A percentile compares a stretch with the other conserved stretches of the same genome.
phyloP scores from a whole-genome alignment of 1,140 invertebrate genomes.

The Cydia pomonella region DNA sequence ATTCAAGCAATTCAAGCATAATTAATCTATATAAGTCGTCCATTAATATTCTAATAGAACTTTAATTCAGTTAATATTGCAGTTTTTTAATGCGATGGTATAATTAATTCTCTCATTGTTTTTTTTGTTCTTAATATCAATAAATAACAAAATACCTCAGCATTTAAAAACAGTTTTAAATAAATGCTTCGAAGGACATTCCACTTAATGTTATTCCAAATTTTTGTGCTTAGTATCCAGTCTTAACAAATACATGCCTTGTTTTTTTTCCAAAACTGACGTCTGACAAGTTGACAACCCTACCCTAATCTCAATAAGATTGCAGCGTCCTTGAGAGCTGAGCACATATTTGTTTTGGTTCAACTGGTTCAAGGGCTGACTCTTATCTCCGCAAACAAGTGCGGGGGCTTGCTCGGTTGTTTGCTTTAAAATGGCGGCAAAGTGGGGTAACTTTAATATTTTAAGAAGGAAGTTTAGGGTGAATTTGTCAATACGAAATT shows the following conservation, averaged over 20 bases:
- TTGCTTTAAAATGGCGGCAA: constrained; percentile 22
- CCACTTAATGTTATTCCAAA: no score
- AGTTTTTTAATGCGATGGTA: no score
- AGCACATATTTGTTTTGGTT: constrained; percentile 31
- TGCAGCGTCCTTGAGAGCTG: constrained; percentile 30
- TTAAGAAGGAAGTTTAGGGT: not conserved
- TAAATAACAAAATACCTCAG: no score
- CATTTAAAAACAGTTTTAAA: no score
- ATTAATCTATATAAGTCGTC: no score
- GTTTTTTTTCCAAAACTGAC: not conserved
- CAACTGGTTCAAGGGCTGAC: constrained; percentile 9
- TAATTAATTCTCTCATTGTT: no score
- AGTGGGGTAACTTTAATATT: not conserved
- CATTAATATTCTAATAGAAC: no score
- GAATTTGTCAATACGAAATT: not conserved
- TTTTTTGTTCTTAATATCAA: no score
- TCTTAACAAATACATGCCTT: not conserved
- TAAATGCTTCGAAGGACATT: no score
- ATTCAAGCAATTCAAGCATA: no score
- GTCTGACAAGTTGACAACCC: constrained; percentile 1
- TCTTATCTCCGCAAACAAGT: constrained; percentile 28
- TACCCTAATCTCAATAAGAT: constrained; percentile 27
- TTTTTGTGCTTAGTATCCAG: no score
- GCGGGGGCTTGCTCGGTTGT: constrained; percentile 17
- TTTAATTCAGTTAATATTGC: no score